A percentile compares a stretch with the other conserved stretches of the same genome.
phyloP scores from a whole-genome alignment of 2,113 vertebrate species.

The Muntiacus reevesi region DNA sequence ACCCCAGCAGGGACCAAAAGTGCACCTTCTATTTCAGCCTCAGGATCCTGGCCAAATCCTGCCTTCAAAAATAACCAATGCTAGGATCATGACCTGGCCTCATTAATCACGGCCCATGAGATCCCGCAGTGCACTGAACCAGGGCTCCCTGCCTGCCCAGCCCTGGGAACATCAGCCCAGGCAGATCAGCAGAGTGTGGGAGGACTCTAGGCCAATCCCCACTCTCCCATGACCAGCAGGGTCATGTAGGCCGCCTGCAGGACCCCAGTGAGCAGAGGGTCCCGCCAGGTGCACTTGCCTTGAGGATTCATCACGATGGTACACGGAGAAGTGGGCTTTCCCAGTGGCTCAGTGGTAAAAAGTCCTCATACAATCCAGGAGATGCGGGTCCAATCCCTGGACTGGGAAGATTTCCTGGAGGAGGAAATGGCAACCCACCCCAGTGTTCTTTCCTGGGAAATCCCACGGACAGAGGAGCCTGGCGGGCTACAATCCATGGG shows the following conservation, averaged over 20 bases:
- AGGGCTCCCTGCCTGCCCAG: neutral
- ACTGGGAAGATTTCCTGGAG: neutral
- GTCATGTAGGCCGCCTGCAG: accelerated
- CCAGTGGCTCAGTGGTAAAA: neutral
- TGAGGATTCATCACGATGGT: accelerated
- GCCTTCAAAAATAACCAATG: neutral
- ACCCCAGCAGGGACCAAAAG: neutral
- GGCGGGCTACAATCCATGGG: neutral
- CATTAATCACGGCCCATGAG: accelerated
- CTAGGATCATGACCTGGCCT: neutral
- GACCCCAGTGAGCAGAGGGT: accelerated
- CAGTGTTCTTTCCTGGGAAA: neutral
- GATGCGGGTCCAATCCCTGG: neutral
- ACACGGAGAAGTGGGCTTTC: neutral
- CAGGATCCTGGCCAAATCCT: neutral
- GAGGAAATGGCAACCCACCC: neutral
- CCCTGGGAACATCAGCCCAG: neutral
- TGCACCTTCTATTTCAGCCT: neutral
- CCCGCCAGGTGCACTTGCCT: accelerated
- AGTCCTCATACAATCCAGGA: neutral
- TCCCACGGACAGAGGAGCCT: neutral
- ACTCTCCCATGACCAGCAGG: accelerated
- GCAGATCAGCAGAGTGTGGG: accelerated
- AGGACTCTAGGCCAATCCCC: neutral
- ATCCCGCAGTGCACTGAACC: neutral